These are phyloP conservation scores for Limosa lapponica DNA, from an alignment of 2,797 vertebrate species.

Conservation along the genomic window DNA sequence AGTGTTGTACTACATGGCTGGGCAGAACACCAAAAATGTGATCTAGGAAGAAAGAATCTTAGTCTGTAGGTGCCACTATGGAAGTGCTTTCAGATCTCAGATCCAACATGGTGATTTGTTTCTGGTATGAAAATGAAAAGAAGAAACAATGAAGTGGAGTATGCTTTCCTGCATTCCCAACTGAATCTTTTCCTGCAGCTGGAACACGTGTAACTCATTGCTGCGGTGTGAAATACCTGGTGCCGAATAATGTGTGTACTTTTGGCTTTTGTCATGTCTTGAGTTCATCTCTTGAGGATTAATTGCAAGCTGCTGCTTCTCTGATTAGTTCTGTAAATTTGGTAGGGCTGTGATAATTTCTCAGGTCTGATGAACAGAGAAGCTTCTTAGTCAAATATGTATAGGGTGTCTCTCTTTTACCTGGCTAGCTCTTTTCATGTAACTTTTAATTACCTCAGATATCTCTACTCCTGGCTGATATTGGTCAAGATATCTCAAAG, in stretches of 20 bases:
- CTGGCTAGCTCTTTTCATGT: neutral
- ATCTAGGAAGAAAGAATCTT: neutral
- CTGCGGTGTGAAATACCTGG: neutral
- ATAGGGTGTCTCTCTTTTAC: neutral
- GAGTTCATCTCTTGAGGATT: neutral
- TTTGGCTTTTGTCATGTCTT: neutral
- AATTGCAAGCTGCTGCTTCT: neutral
- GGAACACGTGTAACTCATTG: neutral
- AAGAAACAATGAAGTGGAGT: neutral
- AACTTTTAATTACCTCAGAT: neutral
- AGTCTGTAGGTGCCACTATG: neutral
- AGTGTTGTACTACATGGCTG: too few species aligned
- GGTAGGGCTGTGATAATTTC: accelerated
- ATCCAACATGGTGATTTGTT: accelerated
- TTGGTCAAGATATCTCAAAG: neutral
- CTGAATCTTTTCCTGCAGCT: neutral
- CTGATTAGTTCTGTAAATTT: neutral
- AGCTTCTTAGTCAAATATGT: neutral
- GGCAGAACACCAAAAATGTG: neutral
- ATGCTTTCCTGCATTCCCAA: neutral
- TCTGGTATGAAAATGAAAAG: neutral
- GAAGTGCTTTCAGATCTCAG: neutral
- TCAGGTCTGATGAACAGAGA: neutral
- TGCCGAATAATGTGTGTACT: neutral
- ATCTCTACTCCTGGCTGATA: neutral